Base-by-base conservation (phyloP, 1,140 invertebrate species). In the Drosophila virilis region DNA sequence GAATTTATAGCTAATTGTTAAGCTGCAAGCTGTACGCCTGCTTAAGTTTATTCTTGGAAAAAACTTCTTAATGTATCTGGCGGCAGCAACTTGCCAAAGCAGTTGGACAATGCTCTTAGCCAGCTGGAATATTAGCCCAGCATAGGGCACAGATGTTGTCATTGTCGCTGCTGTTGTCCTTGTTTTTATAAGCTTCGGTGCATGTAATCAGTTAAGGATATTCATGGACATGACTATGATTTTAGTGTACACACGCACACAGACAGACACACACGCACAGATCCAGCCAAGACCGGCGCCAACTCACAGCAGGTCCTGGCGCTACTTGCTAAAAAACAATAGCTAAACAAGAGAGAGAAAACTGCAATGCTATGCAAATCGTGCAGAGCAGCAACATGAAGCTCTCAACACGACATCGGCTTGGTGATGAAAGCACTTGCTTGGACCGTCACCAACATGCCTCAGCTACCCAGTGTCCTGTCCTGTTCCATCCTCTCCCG, bases 191-290 rank as follows among this genome's bases (percentile, higher is more conserved):
- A 84, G 85, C 80, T 90, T 46, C 77, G 67, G 72, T 89, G 84
- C 84, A 72, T 88, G 84, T 88, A 89, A 88, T 89, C 84, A 88
- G 84, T 80, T 84, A 84, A 52, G 74, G 80, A 84, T 88, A 88
- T 88, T 88, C 84, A 88, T 88, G 80, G 65, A 89, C 84, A 88
- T 89, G 84, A 88, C 84, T 88, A 88, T 88, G 84, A 84, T 89
- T 88, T 88, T 89, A 88, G 77, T 64, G 45, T 59, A 59, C 33
- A 45, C 55, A 61, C 28, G 13, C 35, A 8, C 48, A 46, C 28
- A 70, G 17, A 58, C 46, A 51, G 32, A 57, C 66, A 69, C 32
- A 75, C 10, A 46, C 22, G 15, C 6, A 51, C 17, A 80, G 60
- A 65, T 76, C 35, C 61, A 42, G 33, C 33, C 17, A 37, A 17